Evolutionary conservation across 2,888 invertebrate genomes (phyloP).

Genomic region (Phytoseiulus persimilis): DNA sequence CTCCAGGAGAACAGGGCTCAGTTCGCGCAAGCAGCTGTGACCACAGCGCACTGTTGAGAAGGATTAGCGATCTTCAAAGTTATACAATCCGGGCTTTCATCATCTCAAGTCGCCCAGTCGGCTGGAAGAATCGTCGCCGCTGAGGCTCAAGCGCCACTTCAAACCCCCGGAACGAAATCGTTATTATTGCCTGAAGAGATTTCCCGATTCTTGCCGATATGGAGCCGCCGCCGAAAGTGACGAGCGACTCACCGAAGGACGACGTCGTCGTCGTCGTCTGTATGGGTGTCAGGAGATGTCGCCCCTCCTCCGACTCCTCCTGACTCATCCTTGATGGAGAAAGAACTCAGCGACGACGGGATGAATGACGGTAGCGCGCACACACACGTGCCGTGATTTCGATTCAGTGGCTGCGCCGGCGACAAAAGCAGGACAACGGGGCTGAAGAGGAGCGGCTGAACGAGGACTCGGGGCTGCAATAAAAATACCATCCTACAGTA

Average conservation of each 20-base stretch:
- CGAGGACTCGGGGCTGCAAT: background rate
- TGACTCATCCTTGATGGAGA: background rate
- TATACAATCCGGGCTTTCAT: constrained; percentile 6
- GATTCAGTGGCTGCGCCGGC: background rate
- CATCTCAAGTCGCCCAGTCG: background rate
- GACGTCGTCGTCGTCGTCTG: background rate
- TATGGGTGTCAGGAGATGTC: background rate
- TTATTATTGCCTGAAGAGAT: background rate
- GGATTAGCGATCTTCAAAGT: constrained; percentile 38
- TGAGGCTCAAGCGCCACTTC: background rate
- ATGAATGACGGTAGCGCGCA: background rate
- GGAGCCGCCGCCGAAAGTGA: background rate
- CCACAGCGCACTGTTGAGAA: background rate
- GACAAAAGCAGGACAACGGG: background rate
- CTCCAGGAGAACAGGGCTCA: constrained; percentile 26
- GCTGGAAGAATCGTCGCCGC: background rate
- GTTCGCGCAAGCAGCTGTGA: constrained; percentile 30
- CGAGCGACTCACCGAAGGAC: too few relatives aligned
- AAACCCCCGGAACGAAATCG: background rate
- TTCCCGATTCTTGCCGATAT: background rate
- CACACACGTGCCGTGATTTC: background rate
- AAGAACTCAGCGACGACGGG: background rate
- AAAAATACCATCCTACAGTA: background rate
- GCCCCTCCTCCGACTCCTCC: background rate
- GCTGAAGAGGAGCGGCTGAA: background rate